Evolutionary conservation across 1,140 invertebrate species (phyloP), one percentile per base, ranked within the genome.

Genomic region (Drosophila kepulauana): DNA sequence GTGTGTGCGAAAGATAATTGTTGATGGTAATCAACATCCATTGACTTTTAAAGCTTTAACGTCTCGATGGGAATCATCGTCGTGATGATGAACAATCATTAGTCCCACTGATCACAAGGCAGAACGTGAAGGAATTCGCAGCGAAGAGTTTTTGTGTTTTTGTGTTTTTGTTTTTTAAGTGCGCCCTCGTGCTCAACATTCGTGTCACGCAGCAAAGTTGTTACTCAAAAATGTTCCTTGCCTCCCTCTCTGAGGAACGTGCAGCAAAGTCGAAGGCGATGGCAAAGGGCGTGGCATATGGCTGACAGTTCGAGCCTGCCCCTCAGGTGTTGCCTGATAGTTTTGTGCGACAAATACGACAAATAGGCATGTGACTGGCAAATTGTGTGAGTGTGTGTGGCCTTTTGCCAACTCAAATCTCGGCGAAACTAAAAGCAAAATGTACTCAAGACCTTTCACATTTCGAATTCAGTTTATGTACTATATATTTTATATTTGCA

Each of bases 191-290:
- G 67, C 71, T 86, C 70, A 41, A 48, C 70, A 88, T 87, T 88
- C 84, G 84, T 87, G 80, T 87, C 84, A 87, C 84, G 84, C 84
- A 84, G 84, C 84, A 87, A 88, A 88, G 84, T 88, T 87, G 84
- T 87, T 87, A 84, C 84, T 87, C 84, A 88, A 87, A 87, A 88
- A 87, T 82, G 33, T 35, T 79, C 68, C 56, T 69, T 56, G 66
- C 54, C 69, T 73, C 67, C 71, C 65, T 10, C 8, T 7, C 3
- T 8, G 20, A 25, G 20, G 67, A 78, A 88, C 84, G 82, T 88
- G 84, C 84, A 66, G 52, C 75, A 67, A 72, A 7, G 35, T 7
- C 35, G 10, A 8, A 38, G 35, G 7, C 35, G 33, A 38, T 10
- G 35, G 62, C 58, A n/a, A 58, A 65, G 68, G 73, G 63, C 20